phyloP scores from a whole-genome alignment of 2,888 invertebrate genomes.

The Diarsia dahlii region DNA sequence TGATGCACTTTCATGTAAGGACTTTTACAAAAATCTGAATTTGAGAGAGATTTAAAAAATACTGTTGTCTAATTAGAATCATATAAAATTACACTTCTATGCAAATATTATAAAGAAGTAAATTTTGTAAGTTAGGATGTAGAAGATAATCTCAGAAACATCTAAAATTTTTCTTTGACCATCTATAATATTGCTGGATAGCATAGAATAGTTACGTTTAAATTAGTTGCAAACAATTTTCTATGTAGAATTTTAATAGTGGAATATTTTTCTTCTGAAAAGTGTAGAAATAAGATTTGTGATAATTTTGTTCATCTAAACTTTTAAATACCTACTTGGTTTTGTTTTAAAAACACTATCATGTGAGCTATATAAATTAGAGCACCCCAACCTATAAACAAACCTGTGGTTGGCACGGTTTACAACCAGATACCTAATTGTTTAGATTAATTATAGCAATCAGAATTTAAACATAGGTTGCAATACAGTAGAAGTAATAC shows the following conservation, averaged over 20 bases:
- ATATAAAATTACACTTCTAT: neutral
- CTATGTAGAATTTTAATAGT: too few relatives aligned
- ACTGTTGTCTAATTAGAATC: neutral
- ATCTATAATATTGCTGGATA: neutral
- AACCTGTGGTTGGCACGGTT: conserved; percentile 32
- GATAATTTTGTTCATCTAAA: neutral
- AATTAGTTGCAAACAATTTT: too few relatives aligned
- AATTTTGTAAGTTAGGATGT: neutral
- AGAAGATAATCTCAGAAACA: neutral
- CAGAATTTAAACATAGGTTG: too few relatives aligned
- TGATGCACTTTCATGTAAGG: neutral
- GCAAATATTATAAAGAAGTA: neutral
- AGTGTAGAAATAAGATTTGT: too few relatives aligned
- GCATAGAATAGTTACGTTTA: neutral
- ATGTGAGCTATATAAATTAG: conserved; percentile 12
- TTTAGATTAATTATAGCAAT: conserved; percentile 16
- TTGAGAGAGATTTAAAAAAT: neutral
- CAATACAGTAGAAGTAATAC: neutral
- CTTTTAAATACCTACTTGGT: neutral
- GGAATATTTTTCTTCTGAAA: too few relatives aligned
- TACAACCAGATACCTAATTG: conserved; percentile 37
- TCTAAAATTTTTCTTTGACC: neutral
- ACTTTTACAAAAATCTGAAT: neutral
- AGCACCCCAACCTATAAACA: conserved; percentile 11
- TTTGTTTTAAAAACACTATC: conserved; percentile 14